These are phyloP conservation scores for Athripsodes cinereus DNA, from an alignment of 2,888 invertebrate species.

Conservation along the genomic window DNA sequence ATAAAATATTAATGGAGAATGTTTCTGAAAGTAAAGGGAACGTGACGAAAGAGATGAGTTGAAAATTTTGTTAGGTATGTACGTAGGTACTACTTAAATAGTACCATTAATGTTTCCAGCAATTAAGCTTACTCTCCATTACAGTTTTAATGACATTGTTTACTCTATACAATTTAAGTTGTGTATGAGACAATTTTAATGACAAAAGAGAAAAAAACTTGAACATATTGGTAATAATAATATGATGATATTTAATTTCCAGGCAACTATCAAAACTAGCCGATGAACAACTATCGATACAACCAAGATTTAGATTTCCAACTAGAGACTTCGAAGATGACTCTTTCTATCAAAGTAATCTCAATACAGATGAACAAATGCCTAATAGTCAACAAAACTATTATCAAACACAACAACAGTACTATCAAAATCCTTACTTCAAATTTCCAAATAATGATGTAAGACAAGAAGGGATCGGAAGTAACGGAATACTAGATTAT, in stretches of 20 bases:
- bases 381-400: background rate
- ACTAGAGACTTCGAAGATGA: constrained; percentile 10
- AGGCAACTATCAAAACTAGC: constrained; percentile 21
- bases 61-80: too few relatives aligned
- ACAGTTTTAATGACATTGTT: too few relatives aligned
- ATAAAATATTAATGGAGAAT: too few relatives aligned
- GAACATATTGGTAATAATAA: too few relatives aligned
- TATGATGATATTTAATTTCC: constrained; percentile 6
- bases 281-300: constrained; percentile 4
- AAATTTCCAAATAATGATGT: background rate
- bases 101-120: too few relatives aligned
- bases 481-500: background rate
- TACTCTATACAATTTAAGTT: too few relatives aligned
- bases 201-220: background rate
- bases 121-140: too few relatives aligned
- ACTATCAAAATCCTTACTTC: background rate
- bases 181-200: background rate
- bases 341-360: constrained; percentile 2
- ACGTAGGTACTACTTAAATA: too few relatives aligned
- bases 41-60: too few relatives aligned
- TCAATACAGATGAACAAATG: background rate
- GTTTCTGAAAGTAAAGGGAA: too few relatives aligned
- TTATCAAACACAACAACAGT: background rate
- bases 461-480: background rate
- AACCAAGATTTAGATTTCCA: constrained; percentile 21